These are phyloP conservation scores for Caretta caretta DNA, from an alignment of 2,113 vertebrate species.

Conservation along the genomic window DNA sequence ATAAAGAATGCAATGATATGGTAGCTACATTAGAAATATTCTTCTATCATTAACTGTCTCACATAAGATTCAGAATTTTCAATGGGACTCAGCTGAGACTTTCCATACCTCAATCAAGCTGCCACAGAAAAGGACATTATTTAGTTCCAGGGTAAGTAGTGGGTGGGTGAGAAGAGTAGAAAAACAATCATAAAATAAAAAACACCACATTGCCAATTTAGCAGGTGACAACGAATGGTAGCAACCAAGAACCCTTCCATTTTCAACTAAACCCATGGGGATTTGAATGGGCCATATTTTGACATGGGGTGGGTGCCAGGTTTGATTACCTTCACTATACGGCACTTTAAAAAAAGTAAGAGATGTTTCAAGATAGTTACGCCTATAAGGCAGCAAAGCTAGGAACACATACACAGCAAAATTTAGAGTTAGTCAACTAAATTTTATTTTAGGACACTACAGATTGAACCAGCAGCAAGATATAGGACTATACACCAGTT, in stretches of 20 bases:
- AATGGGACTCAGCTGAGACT: not conserved
- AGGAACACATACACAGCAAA: not conserved
- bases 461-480: not conserved
- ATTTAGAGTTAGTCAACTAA: not conserved
- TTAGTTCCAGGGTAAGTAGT: not conserved
- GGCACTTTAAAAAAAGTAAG: not conserved
- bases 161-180: not conserved
- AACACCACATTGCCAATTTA: not conserved
- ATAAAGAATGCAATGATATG: not conserved
- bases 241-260: not conserved
- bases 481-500: not conserved
- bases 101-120: not conserved
- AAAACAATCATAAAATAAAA: not conserved
- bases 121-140: not conserved
- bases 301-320: not conserved
- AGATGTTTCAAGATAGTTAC: not conserved
- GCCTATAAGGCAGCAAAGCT: not conserved
- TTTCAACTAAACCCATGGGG: not conserved
- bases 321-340: not conserved
- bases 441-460: not conserved
- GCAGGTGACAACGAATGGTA: not conserved
- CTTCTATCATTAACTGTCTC: not conserved
- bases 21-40: not conserved
- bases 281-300: not conserved
- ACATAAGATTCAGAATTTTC: not conserved